These are phyloP conservation scores for Phaonia tiefii DNA, from an alignment of 2,888 invertebrate species.

Conservation along the genomic window DNA sequence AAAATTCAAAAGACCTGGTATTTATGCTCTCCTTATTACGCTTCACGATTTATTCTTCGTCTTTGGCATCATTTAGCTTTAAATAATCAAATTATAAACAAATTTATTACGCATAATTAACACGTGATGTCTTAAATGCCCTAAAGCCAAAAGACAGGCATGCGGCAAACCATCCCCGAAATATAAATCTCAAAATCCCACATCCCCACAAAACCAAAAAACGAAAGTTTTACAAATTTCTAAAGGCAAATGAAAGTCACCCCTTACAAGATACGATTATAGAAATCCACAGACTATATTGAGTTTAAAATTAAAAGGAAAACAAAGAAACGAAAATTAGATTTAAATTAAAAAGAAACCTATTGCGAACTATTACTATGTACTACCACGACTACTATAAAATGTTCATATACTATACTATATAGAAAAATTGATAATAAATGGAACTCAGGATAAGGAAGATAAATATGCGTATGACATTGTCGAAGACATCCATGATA, in stretches of 20 bases:
- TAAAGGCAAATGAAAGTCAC: no score
- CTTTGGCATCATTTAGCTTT: slow-evolving; percentile 21
- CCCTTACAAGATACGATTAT: no score
- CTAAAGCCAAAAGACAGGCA: slow-evolving; percentile 33
- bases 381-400: no score
- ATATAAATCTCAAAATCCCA: neutral
- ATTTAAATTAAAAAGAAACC: no score
- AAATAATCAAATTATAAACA: slow-evolving; percentile 53
- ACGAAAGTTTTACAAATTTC: no score
- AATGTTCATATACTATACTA: slow-evolving; percentile 2
- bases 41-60: slow-evolving; percentile 13
- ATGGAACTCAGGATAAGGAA: slow-evolving; percentile 2
- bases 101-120: slow-evolving; percentile 56
- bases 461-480: slow-evolving; percentile 9
- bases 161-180: slow-evolving; percentile 1
- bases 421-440: slow-evolving; percentile 7
- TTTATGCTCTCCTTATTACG: neutral
- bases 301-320: neutral
- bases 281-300: no score
- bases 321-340: slow-evolving; percentile 6
- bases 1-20: neutral
- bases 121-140: slow-evolving; percentile 41
- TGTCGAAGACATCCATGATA: slow-evolving; percentile 28
- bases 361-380: no score
- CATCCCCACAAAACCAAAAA: neutral